Percentiles rank a stretch among this genome's conserved stretches.
Evolutionary conservation across 64 coral and sea anemone species (phyloP).

Genomic region (Exaiptasia diaphana): DNA sequence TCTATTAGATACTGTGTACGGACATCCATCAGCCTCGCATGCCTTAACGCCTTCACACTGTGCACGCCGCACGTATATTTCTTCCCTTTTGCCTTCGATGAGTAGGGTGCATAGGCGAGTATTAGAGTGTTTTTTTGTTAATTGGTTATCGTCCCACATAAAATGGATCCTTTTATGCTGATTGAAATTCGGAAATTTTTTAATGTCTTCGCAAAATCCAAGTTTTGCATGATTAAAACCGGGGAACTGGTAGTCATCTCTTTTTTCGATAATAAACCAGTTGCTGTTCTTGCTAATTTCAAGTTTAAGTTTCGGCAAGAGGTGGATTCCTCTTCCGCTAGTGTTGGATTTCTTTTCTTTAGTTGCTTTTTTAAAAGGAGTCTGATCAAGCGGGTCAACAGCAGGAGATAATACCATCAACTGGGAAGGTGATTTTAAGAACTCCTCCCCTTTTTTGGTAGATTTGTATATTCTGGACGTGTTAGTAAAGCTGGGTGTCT

Average conservation of each 20-base stretch:
- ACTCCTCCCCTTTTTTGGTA: neutral
- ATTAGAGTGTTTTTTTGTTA: conserved; percentile 2
- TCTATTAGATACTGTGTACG: conserved; percentile 13
- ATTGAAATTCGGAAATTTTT: neutral
- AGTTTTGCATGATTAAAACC: neutral
- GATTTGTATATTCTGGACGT: neutral
- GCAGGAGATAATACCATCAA: neutral
- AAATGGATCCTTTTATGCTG: neutral
- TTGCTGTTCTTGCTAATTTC: neutral
- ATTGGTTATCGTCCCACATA: conserved; percentile 44
- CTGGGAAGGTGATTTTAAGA: neutral
- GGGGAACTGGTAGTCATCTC: neutral
- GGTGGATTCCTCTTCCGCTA: neutral
- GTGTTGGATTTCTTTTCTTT: neutral
- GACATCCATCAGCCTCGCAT: neutral
- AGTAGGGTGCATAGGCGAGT: neutral
- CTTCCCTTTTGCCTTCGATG: neutral
- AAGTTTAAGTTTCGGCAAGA: neutral
- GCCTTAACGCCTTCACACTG: conserved; percentile 4
- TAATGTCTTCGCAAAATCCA: neutral
- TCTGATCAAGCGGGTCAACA: neutral
- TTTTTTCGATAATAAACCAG: neutral
- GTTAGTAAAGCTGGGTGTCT: neutral
- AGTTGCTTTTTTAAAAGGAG: neutral
- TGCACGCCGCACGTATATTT: neutral